These are phyloP conservation scores for Lucifuga dentata DNA, from an alignment of 2,113 vertebrate genomes.

Conservation along the genomic window DNA sequence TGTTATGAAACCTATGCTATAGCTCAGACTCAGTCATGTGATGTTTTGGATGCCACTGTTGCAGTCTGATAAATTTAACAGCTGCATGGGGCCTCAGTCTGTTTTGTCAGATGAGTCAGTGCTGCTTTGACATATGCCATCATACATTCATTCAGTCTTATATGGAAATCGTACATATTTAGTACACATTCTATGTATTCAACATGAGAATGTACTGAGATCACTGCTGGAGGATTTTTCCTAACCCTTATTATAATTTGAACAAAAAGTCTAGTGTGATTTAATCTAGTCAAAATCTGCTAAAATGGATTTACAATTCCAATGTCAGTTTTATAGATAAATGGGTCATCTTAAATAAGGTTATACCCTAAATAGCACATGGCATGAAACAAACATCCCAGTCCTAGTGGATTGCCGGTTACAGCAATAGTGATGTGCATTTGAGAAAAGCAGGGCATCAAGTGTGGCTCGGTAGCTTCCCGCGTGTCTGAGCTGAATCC, in stretches of 20 bases:
- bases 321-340: no score
- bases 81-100: constrained; percentile 60
- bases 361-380: no score
- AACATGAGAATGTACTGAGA: no score
- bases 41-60: constrained; percentile 58
- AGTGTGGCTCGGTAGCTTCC: no score
- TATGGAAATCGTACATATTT: background rate
- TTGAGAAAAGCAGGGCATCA: background rate
- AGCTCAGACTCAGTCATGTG: constrained; percentile 49
- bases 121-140: constrained; percentile 12
- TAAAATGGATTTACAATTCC: no score
- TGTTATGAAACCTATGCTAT: constrained; percentile 28
- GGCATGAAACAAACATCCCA: no score
- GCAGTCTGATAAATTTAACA: constrained; percentile 65
- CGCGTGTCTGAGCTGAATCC: background rate
- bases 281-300: no score
- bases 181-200: no score
- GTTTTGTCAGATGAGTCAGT: constrained; percentile 22
- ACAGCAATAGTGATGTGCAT: background rate
- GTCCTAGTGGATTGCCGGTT: background rate
- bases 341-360: no score
- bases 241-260: no score
- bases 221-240: no score
- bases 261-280: no score
- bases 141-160: background rate